phyloP scores from a whole-genome alignment of 2,113 vertebrate species.

The Salvelinus alpinus region DNA sequence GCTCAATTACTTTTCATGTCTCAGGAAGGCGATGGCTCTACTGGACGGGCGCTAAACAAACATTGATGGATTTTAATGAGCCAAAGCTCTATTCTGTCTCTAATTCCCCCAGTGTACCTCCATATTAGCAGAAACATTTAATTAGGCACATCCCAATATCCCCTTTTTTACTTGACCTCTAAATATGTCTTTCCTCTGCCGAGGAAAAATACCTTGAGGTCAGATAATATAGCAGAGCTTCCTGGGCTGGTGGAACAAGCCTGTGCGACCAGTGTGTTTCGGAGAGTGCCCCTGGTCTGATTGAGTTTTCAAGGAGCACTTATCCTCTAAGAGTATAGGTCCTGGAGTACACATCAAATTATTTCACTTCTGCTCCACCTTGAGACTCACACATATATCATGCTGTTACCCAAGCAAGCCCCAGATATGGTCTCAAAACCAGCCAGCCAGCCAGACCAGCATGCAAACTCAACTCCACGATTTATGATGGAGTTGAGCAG shows the following conservation, averaged over 20 bases:
- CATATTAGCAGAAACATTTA: slow-evolving; percentile 16
- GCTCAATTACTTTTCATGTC: slow-evolving; percentile 1
- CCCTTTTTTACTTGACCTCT: slow-evolving; percentile 22
- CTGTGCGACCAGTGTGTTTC: slow-evolving; percentile 29
- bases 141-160: slow-evolving; percentile 9
- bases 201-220: slow-evolving; percentile 25
- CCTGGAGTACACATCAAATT: not conserved
- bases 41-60: slow-evolving; percentile 19
- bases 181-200: slow-evolving; percentile 7
- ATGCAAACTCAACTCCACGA: no score
- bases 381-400: not conserved
- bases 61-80: slow-evolving; percentile 15
- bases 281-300: slow-evolving; percentile 57
- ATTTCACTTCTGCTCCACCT: not conserved
- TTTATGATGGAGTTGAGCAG: no score
- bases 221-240: not conserved
- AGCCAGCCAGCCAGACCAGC: not conserved
- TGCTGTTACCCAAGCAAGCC: not conserved
- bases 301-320: slow-evolving; percentile 66
- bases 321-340: slow-evolving; percentile 55
- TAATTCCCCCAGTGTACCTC: not conserved
- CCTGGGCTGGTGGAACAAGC: not conserved
- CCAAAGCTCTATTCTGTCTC: not conserved
- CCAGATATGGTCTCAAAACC: not conserved
- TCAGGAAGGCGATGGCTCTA: not conserved